Evolutionary conservation across 2,888 invertebrate species (phyloP).

Genomic region (Sphinx pinastri): DNA sequence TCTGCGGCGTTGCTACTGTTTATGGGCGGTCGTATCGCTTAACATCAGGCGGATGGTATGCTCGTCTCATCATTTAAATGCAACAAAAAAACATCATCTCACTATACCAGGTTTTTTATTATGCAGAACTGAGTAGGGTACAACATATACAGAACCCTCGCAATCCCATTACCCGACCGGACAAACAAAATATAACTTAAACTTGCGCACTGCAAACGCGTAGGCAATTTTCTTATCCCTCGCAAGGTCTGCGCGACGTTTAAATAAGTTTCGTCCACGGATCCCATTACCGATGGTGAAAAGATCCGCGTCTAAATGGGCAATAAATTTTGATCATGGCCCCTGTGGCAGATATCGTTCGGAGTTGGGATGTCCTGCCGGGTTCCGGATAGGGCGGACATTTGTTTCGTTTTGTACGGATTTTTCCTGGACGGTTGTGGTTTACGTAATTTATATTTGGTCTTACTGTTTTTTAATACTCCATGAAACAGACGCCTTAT

Average conservation of each 20-base stretch:
- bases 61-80: no score
- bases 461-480: no score
- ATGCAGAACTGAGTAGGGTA: no score
- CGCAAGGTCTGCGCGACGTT: not conserved
- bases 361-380: not conserved
- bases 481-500: no score
- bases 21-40: no score
- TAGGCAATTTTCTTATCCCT: not conserved
- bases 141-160: no score
- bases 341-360: slow-evolving; percentile 22
- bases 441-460: not conserved
- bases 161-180: no score
- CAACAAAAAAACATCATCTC: no score
- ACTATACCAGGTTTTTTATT: no score
- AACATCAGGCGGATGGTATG: no score
- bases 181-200: no score
- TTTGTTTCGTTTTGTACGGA: not conserved
- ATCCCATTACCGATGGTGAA: slow-evolving; percentile 31
- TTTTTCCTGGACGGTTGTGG: not conserved
- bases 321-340: slow-evolving; percentile 39
- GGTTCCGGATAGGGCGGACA: not conserved
- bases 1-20: no score
- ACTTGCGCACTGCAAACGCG: not conserved
- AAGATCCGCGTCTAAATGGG: slow-evolving; percentile 38
- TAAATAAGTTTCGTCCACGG: slow-evolving; percentile 19